These are phyloP conservation scores for Apis dorsata DNA, from an alignment of 1,140 invertebrate species.

Conservation along the genomic window DNA sequence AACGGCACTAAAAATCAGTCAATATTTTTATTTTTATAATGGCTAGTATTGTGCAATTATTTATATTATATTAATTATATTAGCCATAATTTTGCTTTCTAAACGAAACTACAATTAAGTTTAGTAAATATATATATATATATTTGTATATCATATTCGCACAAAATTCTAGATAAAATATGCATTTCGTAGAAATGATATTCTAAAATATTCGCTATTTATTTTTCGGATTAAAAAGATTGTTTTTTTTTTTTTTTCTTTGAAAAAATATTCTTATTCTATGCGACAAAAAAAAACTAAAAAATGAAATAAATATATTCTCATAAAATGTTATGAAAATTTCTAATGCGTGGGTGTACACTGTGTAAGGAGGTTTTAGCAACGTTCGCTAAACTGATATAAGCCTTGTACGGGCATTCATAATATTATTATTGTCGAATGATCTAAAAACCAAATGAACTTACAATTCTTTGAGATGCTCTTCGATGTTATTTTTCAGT, in stretches of 20 bases:
- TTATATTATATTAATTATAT: slow-evolving; percentile 35
- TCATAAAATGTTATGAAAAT: neutral
- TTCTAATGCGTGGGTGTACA: slow-evolving; percentile 16
- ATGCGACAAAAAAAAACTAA: neutral
- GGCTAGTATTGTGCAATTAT: slow-evolving; percentile 60
- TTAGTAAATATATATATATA: neutral
- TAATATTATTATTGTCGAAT: slow-evolving; percentile 60
- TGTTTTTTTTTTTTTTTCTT: slow-evolving; percentile 1
- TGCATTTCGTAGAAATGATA: slow-evolving; percentile 24
- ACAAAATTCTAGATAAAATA: slow-evolving; percentile 16
- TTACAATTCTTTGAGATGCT: slow-evolving; percentile 51
- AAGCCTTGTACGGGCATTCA: slow-evolving; percentile 47
- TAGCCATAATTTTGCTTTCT: slow-evolving; percentile 25
- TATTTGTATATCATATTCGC: slow-evolving; percentile 22
- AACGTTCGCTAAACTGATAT: slow-evolving; percentile 23
- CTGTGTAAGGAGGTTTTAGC: slow-evolving; percentile 19
- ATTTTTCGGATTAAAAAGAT: neutral
- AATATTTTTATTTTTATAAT: slow-evolving; percentile 47
- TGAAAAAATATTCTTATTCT: slow-evolving; percentile 28
- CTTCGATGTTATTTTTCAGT: slow-evolving; percentile 37
- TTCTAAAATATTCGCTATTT: slow-evolving; percentile 1
- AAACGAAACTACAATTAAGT: slow-evolving; percentile 28
- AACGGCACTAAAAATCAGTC: slow-evolving; percentile 54
- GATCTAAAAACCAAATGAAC: slow-evolving; percentile 54
- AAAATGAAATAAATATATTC: slow-evolving; percentile 8